Conservation (phyloP, 1,140 invertebrate genomes). For the Ceratina calcarata region DNA sequence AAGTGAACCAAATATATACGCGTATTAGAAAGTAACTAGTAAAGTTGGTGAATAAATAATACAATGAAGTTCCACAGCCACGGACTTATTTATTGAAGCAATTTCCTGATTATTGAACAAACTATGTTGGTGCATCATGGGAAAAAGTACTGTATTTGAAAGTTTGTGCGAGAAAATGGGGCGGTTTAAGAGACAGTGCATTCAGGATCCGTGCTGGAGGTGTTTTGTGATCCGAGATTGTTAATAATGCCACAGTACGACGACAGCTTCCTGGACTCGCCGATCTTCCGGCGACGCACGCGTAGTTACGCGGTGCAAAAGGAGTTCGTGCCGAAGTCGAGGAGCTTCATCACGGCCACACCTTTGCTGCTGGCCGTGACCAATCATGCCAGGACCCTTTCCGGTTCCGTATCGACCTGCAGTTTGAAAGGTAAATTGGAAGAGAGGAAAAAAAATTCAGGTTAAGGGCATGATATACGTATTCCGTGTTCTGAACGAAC, state of each 20-base stretch:
- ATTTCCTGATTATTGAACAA: too few species aligned
- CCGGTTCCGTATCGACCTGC: slow-evolving; percentile 72
- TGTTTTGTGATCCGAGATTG: neutral
- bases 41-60: too few species aligned
- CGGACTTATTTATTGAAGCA: too few species aligned
- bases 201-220: neutral
- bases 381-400: slow-evolving; percentile 73
- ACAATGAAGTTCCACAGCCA: too few species aligned
- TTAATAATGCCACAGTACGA: slow-evolving; percentile 78
- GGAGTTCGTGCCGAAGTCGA: slow-evolving; percentile 73
- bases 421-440: slow-evolving; percentile 73
- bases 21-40: too few species aligned
- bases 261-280: slow-evolving; percentile 76
- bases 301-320: slow-evolving; percentile 78
- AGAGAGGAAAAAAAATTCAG: slow-evolving; percentile 40
- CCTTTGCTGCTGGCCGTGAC: slow-evolving; percentile 75
- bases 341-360: slow-evolving; percentile 74
- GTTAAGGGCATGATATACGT: slow-evolving; percentile 40
- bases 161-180: neutral
- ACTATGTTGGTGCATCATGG: neutral
- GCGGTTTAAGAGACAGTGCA: too few species aligned
- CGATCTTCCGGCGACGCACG: slow-evolving; percentile 77
- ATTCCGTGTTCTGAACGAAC: slow-evolving; percentile 19
- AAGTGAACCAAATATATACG: too few species aligned
- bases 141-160: neutral